Base-by-base conservation (phyloP, 2,797 vertebrate genomes). In the Odontamblyopus rebecca region DNA sequence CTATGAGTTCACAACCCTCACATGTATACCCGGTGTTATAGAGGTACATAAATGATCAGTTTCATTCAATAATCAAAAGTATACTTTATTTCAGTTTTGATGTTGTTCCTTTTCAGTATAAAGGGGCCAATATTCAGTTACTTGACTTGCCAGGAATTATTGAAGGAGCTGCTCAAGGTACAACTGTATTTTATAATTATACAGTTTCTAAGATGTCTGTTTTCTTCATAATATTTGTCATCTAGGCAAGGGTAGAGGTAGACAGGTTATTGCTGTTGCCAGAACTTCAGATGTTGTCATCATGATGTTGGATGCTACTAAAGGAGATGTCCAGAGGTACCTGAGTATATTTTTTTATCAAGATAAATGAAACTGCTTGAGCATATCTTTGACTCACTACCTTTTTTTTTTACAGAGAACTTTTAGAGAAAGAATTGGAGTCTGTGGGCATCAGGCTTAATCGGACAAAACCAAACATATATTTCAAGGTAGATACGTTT, bases 231-330 rank as follows among this genome's bases (percentile, higher is more conserved):
- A 27, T 27, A 27, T 27, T 18, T 66, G 7, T 50, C 50, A 7
- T 51, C 6, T 73, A 99, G 98, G 98, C 65, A 98, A 99, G 92
- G 98, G 98, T 61, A 93, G 98, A 80, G 98, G 98, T 69, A 95
- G 97, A 44, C 98, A 99, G 85, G 98, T 99, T 82, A 99, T 99
- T 0, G 98, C 98, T 1, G 98, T 99, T 51, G 98, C 98, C 73
- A 94, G 98, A 85, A 99, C 98, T 2, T 95, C 98, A 3, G 98
- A 99, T 0, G 97, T 99, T 0, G 97, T 99, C 62, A 97, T 99
- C 82, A 99, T 99, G 98, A 99, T 99, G 98, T 87, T 99, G 92
- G 98, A 99, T 53, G 98, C 98, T 85, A 99, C 97, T 3, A 99
- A 99, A 87, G 98, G 98, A 53, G 97, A 99, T 41, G 96, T 99